These are phyloP conservation scores for Habroteleia sp. DNA, from an alignment of 2,888 invertebrate species.

Conservation along the genomic window DNA sequence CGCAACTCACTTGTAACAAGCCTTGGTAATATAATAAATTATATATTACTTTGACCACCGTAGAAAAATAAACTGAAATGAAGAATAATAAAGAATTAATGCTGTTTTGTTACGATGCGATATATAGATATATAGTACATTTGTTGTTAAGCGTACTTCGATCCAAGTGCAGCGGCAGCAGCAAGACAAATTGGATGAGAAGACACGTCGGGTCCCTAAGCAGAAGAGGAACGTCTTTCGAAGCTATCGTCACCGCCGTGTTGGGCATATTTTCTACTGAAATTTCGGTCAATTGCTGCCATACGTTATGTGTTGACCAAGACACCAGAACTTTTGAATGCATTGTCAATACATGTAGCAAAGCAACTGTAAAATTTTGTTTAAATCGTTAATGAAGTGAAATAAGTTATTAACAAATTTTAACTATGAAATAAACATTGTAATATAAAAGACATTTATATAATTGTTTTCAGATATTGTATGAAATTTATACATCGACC, in stretches of 20 bases:
- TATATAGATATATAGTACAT: too few species aligned
- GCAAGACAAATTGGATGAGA: slow-evolving; percentile 91
- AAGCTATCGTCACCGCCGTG: slow-evolving; percentile 79
- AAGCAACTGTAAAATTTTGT: slow-evolving; percentile 90
- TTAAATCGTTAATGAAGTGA: too few species aligned
- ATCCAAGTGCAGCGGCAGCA: slow-evolving; percentile 92
- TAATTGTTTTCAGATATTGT: too few species aligned
- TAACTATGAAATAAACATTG: too few species aligned
- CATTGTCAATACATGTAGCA: slow-evolving; percentile 92
- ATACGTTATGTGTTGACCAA: slow-evolving; percentile 84
- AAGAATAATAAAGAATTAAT: too few species aligned
- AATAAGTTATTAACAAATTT: too few species aligned
- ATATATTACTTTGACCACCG: slow-evolving; percentile 93
- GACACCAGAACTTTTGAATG: slow-evolving; percentile 89
- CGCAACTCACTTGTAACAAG: slow-evolving; percentile 89
- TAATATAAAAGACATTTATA: too few species aligned
- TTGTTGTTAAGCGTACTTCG: slow-evolving; percentile 88
- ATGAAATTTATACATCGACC: too few species aligned
- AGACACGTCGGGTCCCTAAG: slow-evolving; percentile 93
- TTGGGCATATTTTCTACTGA: slow-evolving; percentile 70
- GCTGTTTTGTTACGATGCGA: too few species aligned
- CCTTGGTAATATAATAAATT: slow-evolving; percentile 95
- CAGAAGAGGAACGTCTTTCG: slow-evolving; percentile 89
- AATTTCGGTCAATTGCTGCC: slow-evolving; percentile 83
- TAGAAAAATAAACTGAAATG: slow-evolving; percentile 90